Conservation (phyloP, 2,797 vertebrate species). For the Rhadinocentrus ornatus region DNA sequence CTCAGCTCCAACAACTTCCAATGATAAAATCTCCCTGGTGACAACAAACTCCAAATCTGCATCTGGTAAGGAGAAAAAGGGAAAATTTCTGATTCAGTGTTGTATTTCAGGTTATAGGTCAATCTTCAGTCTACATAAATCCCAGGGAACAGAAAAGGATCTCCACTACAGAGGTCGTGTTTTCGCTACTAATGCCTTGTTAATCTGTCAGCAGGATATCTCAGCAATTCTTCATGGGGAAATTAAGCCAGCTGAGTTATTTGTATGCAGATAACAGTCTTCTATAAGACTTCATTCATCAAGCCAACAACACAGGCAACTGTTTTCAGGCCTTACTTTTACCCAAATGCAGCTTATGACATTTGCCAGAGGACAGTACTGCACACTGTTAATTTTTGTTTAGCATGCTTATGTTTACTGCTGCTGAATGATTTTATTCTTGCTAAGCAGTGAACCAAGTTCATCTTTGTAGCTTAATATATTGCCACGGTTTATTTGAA, state of each 20-base stretch:
- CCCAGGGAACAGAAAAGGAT: neutral
- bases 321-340: constrained; percentile 17
- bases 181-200: constrained; percentile 43
- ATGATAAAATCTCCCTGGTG: constrained; percentile 72
- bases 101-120: constrained; percentile 20
- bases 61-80: constrained; percentile 59
- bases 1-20: constrained; percentile 74
- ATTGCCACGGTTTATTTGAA: neutral
- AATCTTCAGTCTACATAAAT: constrained; percentile 4
- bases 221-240: constrained; percentile 21
- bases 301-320: constrained; percentile 21
- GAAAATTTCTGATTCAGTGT: neutral
- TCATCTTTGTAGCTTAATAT: neutral
- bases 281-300: constrained; percentile 39
- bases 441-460: neutral
- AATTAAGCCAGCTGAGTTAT: constrained; percentile 56
- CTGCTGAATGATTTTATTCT: neutral
- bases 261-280: constrained; percentile 60
- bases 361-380: constrained; percentile 11
- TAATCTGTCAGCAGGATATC: constrained; percentile 64
- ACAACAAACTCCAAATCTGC: constrained; percentile 80
- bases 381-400: neutral
- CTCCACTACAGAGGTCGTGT: constrained; percentile 28
- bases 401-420: neutral
- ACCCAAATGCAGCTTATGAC: neutral